phyloP scores from a whole-genome alignment of 2,113 vertebrate genomes.

The Chaenocephalus aceratus region DNA sequence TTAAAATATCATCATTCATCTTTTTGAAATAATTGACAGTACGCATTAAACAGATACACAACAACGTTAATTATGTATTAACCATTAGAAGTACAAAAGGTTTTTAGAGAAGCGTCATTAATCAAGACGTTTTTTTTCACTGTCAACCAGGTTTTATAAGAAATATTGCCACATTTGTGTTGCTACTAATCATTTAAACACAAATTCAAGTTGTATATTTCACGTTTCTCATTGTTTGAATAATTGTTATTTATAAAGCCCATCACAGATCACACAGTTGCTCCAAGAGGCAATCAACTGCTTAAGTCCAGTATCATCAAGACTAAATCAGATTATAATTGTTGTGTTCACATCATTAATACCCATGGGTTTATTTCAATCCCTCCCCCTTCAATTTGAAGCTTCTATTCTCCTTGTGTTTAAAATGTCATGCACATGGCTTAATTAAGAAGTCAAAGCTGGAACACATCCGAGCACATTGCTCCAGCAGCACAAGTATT shows the following conservation, averaged over 20 bases:
- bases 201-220: neutral
- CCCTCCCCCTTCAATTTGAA: neutral
- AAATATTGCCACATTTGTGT: neutral
- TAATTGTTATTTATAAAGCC: neutral
- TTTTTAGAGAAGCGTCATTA: no score
- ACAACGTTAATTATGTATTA: no score
- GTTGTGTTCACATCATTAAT: neutral
- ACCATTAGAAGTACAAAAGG: no score
- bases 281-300: neutral
- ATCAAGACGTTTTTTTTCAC: no score
- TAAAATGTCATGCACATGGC: conserved; percentile 11
- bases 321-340: neutral
- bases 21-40: no score
- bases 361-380: neutral
- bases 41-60: no score
- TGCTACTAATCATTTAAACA: no score
- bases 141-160: neutral
- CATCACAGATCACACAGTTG: neutral
- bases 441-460: conserved; percentile 38
- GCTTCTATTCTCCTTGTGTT: neutral
- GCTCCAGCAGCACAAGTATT: conserved; percentile 36
- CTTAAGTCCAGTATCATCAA: neutral
- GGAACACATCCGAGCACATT: conserved; percentile 38
- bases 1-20: no score
- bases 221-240: neutral